phyloP scores from a whole-genome alignment of 2,797 vertebrate species.

The Amniataba percoides region DNA sequence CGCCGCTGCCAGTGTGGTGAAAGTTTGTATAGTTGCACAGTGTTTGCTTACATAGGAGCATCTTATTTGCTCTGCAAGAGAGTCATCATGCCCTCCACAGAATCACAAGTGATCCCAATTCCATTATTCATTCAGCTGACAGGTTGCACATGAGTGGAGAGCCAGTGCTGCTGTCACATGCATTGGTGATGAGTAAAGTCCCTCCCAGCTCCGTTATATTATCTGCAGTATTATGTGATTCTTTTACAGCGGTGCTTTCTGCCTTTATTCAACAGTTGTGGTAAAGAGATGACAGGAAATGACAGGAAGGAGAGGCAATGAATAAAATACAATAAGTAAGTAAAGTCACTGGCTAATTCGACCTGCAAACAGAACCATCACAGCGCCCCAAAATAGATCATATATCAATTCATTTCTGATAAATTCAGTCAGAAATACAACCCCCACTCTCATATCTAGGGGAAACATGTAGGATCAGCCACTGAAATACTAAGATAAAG shows the following conservation, averaged over 20 bases:
- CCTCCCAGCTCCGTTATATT: neutral
- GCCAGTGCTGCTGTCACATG: neutral
- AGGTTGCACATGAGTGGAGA: neutral
- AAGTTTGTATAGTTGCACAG: neutral
- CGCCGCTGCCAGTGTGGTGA: conserved; percentile 13
- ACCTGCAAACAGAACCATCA: neutral
- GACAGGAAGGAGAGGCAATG: neutral
- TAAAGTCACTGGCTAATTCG: neutral
- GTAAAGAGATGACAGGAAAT: neutral
- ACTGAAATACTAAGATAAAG: neutral
- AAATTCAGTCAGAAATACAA: neutral
- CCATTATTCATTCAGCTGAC: conserved; percentile 1
- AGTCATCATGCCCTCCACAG: conserved; percentile 5
- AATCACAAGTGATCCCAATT: conserved; percentile 3
- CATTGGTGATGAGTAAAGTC: neutral
- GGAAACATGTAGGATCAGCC: neutral
- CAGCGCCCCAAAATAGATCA: neutral
- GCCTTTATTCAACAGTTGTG: neutral
- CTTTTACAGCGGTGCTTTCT: neutral
- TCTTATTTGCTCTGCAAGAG: neutral
- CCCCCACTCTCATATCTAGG: neutral
- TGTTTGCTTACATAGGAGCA: neutral
- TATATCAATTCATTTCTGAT: neutral
- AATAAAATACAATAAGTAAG: neutral
- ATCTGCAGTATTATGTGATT: neutral